phyloP scores from a whole-genome alignment of 2,113 vertebrate species.

The pig (Sus scrofa) region DNA sequence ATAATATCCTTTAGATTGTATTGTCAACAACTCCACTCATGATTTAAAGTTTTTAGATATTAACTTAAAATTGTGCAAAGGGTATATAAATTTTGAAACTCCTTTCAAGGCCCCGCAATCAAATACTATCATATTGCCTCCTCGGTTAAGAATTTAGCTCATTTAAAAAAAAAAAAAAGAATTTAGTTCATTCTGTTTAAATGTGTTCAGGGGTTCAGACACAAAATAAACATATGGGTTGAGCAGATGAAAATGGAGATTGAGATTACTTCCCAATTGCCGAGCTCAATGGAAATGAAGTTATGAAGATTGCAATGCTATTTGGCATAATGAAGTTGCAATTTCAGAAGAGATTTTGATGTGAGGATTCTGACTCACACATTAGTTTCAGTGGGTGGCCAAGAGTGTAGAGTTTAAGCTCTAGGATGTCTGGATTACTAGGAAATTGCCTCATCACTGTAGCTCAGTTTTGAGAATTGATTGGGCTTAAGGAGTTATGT shows the following conservation, averaged over 20 bases:
- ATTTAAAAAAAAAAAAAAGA: not conserved
- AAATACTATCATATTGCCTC: not conserved
- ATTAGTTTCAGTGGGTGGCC: not conserved
- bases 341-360: slow-evolving; percentile 50
- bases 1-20: not conserved
- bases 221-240: slow-evolving; percentile 59
- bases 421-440: not conserved
- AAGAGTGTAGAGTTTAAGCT: slow-evolving; percentile 10
- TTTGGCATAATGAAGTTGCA: slow-evolving; percentile 11
- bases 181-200: slow-evolving; percentile 40
- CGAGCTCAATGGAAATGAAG: slow-evolving; percentile 24
- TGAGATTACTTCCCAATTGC: slow-evolving; percentile 30
- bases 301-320: not conserved
- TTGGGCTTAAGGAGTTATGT: not conserved
- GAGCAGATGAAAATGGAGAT: slow-evolving; percentile 49
- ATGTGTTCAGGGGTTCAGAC: not conserved
- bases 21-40: not conserved
- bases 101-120: not conserved
- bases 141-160: not conserved
- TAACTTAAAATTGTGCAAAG: slow-evolving; percentile 18
- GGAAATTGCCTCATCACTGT: not conserved
- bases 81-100: not conserved
- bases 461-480: slow-evolving; percentile 8
- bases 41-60: slow-evolving; percentile 15
- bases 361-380: not conserved